phyloP scores from a whole-genome alignment of 35 echinoderm and acorn worm species.

The Eucidaris tribuloides region DNA sequence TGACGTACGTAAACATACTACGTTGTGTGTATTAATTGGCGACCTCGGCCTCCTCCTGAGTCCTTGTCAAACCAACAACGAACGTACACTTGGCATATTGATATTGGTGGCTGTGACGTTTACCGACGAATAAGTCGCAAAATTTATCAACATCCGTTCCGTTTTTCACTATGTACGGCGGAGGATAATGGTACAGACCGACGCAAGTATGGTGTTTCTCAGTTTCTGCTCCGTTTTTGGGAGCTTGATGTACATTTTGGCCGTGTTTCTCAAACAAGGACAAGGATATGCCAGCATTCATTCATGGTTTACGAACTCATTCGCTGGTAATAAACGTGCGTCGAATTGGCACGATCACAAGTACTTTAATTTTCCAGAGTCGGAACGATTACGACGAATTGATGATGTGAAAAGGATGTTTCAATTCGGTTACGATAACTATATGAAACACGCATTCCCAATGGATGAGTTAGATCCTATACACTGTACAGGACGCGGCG shows the following conservation, averaged over 20 bases:
- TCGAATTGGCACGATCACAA: conserved; percentile 63
- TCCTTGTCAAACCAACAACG: too few species aligned
- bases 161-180: too few species aligned
- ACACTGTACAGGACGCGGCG: conserved; percentile 84
- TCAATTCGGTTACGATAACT: conserved; percentile 94
- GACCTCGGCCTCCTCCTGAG: too few species aligned
- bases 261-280: conserved; percentile 1
- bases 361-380: conserved; percentile 80
- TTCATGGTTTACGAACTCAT: conserved; percentile 11
- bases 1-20: too few species aligned
- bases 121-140: too few species aligned
- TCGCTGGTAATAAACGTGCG: not conserved
- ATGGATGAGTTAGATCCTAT: conserved; percentile 95
- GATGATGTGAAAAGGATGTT: conserved; percentile 87
- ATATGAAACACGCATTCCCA: conserved; percentile 87
- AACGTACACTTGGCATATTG: too few species aligned
- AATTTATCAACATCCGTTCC: too few species aligned
- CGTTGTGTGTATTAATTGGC: too few species aligned
- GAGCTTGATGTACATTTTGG: not conserved
- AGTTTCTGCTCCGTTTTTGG: conserved; percentile 8
- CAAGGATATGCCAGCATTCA: conserved; percentile 22
- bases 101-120: too few species aligned
- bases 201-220: conserved; percentile 1
- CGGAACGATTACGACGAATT: conserved; percentile 63
- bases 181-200: conserved; percentile 3